Percentiles rank a stretch among this genome's conserved stretches.
phyloP scores from a whole-genome alignment of 2,113 vertebrate species.

The Etheostoma spectabile region DNA sequence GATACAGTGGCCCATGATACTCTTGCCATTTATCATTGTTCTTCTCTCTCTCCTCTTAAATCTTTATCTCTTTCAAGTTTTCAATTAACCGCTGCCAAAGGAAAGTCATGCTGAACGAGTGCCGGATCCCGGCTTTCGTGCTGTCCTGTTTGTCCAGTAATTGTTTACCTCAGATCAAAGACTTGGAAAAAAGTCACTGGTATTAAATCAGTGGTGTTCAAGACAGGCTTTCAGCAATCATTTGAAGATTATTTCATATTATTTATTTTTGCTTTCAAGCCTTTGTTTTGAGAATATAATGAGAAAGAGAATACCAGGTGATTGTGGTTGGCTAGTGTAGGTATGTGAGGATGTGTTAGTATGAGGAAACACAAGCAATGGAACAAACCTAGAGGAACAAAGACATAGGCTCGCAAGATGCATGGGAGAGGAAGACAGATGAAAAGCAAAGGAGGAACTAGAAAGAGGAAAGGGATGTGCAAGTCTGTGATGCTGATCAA shows the following conservation, averaged over 20 bases:
- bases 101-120: slow-evolving; percentile 39
- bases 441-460: slow-evolving; percentile 53
- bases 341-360: neutral
- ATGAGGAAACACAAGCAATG: slow-evolving; percentile 1
- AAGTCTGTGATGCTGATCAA: slow-evolving; percentile 78
- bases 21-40: slow-evolving; percentile 52
- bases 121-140: neutral
- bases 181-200: slow-evolving; percentile 21
- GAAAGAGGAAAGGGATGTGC: slow-evolving; percentile 59
- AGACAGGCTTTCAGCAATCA: neutral
- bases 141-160: slow-evolving; percentile 19
- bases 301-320: neutral
- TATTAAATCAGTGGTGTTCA: slow-evolving; percentile 6
- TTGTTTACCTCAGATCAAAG: slow-evolving; percentile 36
- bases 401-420: slow-evolving; percentile 38
- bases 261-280: neutral
- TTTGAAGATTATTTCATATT: neutral
- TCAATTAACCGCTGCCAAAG: slow-evolving; percentile 45
- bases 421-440: slow-evolving; percentile 33
- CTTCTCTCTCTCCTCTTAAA: slow-evolving; percentile 41
- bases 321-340: neutral
- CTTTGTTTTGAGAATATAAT: slow-evolving; percentile 20
- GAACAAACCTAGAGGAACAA: slow-evolving; percentile 32
- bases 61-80: slow-evolving; percentile 59
- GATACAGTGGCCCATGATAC: slow-evolving; percentile 52